Conservation (phyloP, 2,888 invertebrate genomes). For the Cotesia congregata region DNA sequence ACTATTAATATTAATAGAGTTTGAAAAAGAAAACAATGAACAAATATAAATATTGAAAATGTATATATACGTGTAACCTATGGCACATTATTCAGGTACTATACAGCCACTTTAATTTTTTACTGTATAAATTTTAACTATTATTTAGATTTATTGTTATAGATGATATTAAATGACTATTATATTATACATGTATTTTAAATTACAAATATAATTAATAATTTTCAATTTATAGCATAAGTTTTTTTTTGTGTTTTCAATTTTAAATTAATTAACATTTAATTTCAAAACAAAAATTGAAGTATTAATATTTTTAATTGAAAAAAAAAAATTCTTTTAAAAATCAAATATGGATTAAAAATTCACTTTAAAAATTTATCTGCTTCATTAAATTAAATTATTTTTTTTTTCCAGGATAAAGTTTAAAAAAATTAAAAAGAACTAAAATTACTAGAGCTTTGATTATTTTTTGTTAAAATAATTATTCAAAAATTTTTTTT, state of each 20-base stretch:
- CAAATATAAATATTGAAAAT: constrained; percentile 35
- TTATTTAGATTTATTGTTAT: constrained; percentile 22
- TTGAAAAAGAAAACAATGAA: neutral
- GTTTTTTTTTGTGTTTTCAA: neutral
- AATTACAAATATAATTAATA: neutral
- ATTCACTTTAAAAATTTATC: too few species aligned
- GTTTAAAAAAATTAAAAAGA: too few species aligned
- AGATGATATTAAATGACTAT: neutral
- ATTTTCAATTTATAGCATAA: neutral
- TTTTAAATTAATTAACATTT: neutral
- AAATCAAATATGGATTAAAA: too few species aligned
- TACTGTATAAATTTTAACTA: constrained; percentile 26
- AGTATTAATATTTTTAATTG: too few species aligned
- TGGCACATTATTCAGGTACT: constrained; percentile 2
- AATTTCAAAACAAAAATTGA: too few species aligned
- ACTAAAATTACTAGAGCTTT: too few species aligned
- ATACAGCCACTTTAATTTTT: constrained; percentile 37
- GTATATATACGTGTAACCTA: constrained; percentile 25
- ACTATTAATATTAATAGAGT: neutral
- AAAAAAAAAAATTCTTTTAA: too few species aligned
- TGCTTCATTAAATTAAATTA: too few species aligned
- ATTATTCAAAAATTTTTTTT: too few species aligned
- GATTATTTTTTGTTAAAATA: too few species aligned
- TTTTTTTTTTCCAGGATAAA: too few species aligned
- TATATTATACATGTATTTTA: neutral